Conservation (phyloP, 1,140 invertebrate species). For the Polypedilum pembai region DNA sequence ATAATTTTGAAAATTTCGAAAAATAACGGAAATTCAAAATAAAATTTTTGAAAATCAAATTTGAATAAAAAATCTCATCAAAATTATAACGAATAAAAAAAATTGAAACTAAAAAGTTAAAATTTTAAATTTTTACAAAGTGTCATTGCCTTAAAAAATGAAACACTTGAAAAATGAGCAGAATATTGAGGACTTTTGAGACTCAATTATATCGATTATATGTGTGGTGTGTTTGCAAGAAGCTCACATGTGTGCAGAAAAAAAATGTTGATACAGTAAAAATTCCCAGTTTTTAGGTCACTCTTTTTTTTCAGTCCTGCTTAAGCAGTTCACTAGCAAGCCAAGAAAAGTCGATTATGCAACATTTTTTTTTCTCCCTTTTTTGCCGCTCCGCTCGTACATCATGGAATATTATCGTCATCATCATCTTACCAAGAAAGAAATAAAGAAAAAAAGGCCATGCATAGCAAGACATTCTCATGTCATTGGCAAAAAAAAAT, state of each 20-base stretch:
- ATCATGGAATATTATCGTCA: neutral
- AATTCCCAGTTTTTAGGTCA: neutral
- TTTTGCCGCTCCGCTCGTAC: neutral
- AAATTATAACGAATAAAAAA: too few relatives aligned
- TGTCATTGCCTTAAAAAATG: neutral
- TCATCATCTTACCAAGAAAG: neutral
- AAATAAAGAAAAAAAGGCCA: neutral
- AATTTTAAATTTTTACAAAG: too few relatives aligned
- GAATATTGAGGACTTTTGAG: conserved; percentile 17
- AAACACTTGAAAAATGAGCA: neutral
- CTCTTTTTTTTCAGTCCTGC: neutral
- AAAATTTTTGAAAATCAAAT: too few relatives aligned
- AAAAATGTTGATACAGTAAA: conserved; percentile 13
- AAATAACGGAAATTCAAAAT: too few relatives aligned
- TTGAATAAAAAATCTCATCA: too few relatives aligned
- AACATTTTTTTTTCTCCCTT: neutral
- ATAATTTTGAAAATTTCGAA: too few relatives aligned
- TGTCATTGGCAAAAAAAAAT: neutral
- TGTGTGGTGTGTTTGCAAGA: neutral
- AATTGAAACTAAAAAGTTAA: too few relatives aligned
- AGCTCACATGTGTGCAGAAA: neutral
- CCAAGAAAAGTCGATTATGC: conserved; percentile 11
- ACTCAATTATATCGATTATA: conserved; percentile 13
- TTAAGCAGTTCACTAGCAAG: neutral
- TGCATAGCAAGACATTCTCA: conserved; percentile 3